Evolutionary conservation across 2,797 vertebrate genomes (phyloP).

Genomic region (Fistularia commersonii): DNA sequence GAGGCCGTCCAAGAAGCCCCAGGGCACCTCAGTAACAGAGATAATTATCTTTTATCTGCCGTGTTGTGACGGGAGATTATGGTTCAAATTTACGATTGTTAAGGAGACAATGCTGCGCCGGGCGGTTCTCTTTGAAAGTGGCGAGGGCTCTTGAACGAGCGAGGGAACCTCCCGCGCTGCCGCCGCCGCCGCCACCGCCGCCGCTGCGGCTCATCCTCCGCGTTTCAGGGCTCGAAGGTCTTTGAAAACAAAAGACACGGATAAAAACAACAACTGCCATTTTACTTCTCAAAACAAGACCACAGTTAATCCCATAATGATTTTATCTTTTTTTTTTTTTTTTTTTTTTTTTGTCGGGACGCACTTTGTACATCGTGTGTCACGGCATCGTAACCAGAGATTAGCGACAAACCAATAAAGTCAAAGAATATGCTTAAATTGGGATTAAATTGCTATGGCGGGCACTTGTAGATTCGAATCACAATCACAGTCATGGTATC

Average conservation of each 20-base stretch:
- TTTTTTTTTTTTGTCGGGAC: too few species aligned
- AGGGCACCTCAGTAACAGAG: slow-evolving; percentile 74
- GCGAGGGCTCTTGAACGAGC: slow-evolving; percentile 58
- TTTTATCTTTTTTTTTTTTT: too few species aligned
- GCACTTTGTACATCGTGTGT: too few species aligned
- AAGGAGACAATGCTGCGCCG: slow-evolving; percentile 70
- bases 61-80: slow-evolving; percentile 81
- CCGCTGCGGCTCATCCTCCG: slow-evolving; percentile 46
- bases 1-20: slow-evolving; percentile 70
- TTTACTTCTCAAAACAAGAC: slow-evolving; percentile 20
- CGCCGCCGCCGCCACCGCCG: slow-evolving; percentile 30
- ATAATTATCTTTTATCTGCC: slow-evolving; percentile 83
- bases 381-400: too few species aligned
- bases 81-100: slow-evolving; percentile 83
- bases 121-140: slow-evolving; percentile 64
- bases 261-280: slow-evolving; percentile 32
- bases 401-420: too few species aligned
- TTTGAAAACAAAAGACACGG: slow-evolving; percentile 34
- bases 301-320: not conserved
- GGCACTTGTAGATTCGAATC: too few species aligned
- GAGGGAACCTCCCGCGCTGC: slow-evolving; percentile 68
- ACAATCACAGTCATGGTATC: too few species aligned
- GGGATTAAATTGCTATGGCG: too few species aligned
- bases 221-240: slow-evolving; percentile 52
- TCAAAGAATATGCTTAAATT: too few species aligned